Conservation (phyloP, 1,140 invertebrate species). For the Caenorhabditis inopinata region DNA sequence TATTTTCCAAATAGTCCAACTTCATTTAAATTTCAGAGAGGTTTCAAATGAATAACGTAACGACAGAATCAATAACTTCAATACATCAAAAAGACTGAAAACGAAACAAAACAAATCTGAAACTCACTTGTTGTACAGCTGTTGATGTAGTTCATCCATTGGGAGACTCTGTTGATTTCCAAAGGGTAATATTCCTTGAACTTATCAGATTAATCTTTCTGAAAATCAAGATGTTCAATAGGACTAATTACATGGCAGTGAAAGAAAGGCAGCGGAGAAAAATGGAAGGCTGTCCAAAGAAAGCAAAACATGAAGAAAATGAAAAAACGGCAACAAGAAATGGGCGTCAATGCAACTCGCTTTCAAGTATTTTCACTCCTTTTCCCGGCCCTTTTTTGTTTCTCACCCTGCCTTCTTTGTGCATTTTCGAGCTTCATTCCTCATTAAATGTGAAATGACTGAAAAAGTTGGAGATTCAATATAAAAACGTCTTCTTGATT, state of each 20-base stretch:
- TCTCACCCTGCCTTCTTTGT: neutral
- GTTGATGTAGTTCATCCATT: neutral
- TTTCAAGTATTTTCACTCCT: slow-evolving; percentile 27
- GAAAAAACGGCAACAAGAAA: slow-evolving; percentile 1
- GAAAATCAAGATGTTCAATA: neutral
- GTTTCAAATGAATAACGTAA: neutral
- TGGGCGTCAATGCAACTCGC: neutral
- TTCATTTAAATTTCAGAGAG: too few relatives aligned
- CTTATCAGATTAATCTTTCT: neutral
- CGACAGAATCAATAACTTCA: neutral
- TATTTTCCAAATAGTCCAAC: too few relatives aligned
- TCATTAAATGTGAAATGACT: too few relatives aligned
- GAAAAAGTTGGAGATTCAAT: too few relatives aligned
- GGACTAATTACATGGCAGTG: neutral
- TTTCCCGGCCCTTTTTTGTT: neutral
- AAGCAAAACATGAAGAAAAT: neutral
- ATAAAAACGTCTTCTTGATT: too few relatives aligned
- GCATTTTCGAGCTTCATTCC: neutral
- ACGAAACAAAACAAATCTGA: neutral
- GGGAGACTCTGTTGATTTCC: too few relatives aligned
- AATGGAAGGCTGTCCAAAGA: neutral
- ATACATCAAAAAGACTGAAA: neutral
- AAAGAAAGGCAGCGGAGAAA: neutral
- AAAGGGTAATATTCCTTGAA: neutral
- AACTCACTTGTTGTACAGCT: neutral